Evolutionary conservation across 2,113 vertebrate species (phyloP).

Genomic region (Semnopithecus entellus): DNA sequence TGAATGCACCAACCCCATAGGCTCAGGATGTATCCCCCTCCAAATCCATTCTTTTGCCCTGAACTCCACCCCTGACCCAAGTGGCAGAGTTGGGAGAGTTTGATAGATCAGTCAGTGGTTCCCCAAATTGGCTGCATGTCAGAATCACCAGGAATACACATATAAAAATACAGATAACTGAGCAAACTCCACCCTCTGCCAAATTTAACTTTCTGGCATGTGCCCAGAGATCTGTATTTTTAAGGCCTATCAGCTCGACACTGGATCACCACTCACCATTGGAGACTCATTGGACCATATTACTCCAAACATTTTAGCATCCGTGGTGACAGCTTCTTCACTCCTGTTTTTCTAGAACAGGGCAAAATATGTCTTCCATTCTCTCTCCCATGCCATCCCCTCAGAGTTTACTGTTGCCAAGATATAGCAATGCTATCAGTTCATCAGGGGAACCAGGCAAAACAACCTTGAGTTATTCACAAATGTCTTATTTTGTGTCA

Average conservation of each 20-base stretch:
- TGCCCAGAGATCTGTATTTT: neutral
- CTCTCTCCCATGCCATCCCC: neutral
- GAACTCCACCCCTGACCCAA: neutral
- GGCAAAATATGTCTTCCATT: neutral
- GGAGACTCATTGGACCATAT: neutral
- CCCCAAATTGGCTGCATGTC: neutral
- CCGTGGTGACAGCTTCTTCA: neutral
- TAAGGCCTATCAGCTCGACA: neutral
- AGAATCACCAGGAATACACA: neutral
- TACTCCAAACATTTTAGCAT: neutral
- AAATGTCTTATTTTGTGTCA: neutral
- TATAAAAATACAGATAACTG: neutral
- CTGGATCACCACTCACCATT: neutral
- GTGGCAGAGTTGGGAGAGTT: neutral
- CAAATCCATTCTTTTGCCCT: neutral
- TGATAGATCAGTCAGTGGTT: neutral
- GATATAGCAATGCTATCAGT: neutral
- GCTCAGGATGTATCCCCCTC: neutral
- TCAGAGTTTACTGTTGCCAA: neutral
- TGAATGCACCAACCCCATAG: neutral
- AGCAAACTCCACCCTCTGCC: neutral
- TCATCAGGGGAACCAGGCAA: neutral
- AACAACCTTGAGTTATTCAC: neutral
- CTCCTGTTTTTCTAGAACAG: neutral
- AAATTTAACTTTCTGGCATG: neutral